phyloP scores from a whole-genome alignment of 2,113 vertebrate genomes.

The Otis tarda region DNA sequence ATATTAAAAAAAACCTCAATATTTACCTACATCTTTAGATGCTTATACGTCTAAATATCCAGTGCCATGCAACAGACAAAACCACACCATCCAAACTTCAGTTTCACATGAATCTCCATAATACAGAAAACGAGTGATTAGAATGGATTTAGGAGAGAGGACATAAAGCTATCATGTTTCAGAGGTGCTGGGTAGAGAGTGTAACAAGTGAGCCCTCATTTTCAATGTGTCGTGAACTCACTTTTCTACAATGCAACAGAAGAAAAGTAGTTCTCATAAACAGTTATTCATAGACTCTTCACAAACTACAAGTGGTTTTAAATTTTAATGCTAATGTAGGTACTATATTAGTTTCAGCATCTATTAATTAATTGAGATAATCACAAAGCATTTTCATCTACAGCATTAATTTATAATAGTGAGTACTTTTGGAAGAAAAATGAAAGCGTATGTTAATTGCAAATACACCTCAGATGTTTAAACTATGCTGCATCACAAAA shows the following conservation, averaged over 20 bases:
- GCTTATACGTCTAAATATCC: background rate
- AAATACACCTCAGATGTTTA: background rate
- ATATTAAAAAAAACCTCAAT: background rate
- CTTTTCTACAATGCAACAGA: background rate
- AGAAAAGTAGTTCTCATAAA: background rate
- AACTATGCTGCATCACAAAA: background rate
- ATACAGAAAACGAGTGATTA: background rate
- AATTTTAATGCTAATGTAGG: background rate
- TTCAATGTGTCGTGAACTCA: background rate
- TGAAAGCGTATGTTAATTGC: background rate
- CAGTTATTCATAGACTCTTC: background rate
- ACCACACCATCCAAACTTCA: background rate
- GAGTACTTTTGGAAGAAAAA: background rate
- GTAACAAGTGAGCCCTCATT: background rate
- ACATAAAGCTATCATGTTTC: background rate
- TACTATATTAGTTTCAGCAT: background rate
- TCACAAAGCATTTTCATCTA: background rate
- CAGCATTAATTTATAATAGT: background rate
- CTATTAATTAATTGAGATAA: background rate
- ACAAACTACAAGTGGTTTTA: background rate
- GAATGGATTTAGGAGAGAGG: background rate
- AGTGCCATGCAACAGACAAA: background rate
- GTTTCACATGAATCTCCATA: background rate
- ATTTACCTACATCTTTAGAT: background rate
- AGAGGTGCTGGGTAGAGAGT: background rate